A percentile compares a stretch with the other conserved stretches of the same genome.
Evolutionary conservation across 2,113 vertebrate genomes (phyloP).

Genomic region (Poecile atricapillus): DNA sequence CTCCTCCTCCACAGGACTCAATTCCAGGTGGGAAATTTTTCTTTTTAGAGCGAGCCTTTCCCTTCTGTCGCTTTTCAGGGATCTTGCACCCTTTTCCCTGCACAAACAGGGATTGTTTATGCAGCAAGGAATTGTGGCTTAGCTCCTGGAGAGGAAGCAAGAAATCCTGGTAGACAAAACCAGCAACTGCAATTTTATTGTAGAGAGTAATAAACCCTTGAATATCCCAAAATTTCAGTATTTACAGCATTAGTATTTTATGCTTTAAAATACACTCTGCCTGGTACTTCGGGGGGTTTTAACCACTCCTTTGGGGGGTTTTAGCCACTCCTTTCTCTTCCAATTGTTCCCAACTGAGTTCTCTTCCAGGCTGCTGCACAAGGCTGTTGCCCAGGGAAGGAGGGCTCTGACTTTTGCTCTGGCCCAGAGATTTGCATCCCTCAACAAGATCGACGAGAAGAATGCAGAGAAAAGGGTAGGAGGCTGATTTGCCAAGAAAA

Average conservation of each 20-base stretch:
- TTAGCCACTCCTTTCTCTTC: not conserved
- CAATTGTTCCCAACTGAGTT: not conserved
- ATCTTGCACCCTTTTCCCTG: not conserved
- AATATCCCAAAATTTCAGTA: fast-evolving
- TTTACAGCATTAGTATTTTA: fast-evolving
- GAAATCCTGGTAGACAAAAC: not conserved
- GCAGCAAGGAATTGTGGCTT: not conserved
- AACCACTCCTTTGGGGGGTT: not conserved
- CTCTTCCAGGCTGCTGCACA: slow-evolving; percentile 75
- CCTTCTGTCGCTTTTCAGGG: not conserved
- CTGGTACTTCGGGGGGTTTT: not conserved
- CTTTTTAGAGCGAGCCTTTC: not conserved
- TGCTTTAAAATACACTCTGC: not conserved
- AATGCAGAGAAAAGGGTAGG: slow-evolving; percentile 79
- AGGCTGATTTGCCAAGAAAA: not conserved
- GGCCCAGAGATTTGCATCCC: slow-evolving; percentile 71
- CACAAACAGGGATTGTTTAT: not conserved
- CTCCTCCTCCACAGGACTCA: not conserved
- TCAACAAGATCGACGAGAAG: slow-evolving; percentile 76
- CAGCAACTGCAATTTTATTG: not conserved
- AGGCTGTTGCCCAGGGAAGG: slow-evolving; percentile 74
- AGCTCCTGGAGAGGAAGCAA: not conserved
- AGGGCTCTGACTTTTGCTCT: slow-evolving; percentile 75
- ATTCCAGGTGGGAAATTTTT: not conserved
- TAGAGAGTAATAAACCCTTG: not conserved